Base-by-base conservation (phyloP, 1,140 invertebrate genomes). In the Drosophila tristis region DNA sequence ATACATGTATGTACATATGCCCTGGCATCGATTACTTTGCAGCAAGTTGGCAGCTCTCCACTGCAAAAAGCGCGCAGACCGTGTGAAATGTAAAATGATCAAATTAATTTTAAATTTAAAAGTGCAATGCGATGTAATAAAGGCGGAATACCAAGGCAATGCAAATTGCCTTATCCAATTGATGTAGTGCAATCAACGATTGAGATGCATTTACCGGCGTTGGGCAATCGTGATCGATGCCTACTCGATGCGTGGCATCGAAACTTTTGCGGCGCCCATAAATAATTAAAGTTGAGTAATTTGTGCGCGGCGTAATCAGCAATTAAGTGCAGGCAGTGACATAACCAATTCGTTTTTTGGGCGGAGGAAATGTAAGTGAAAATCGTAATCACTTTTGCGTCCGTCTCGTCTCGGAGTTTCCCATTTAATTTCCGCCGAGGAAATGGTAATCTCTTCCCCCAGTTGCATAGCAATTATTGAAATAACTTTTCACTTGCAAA, bases 221-320 rank as follows among this genome's bases (percentile, higher is more conserved):
- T 20, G 20, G 20, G 20, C 20, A 20, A 1, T 20, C 20, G 23
- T 25, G 23, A 25, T 25, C 23, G 23, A 25, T 25, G 2, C 2
- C 23, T 25, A 25, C 23, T 25, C 23, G 2, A 4, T 25, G 23
- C 23, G 23, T 25, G 35, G 35, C 4, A 16, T 53, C 29, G 20
- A 7, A 49, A 9, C 20, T 48, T 23, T 23, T 4, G 20, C 20
- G 1, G 45, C 45, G 16, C 35, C 9, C 4, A 39, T 70, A 58
- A 71, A 71, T 71, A 71, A 71, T 71, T 50, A 71, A 71, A 58
- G 35, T 43, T 26, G 15, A 48, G 35, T 35, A 70, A 57, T 57
- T 70, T 57, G 51, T 16, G 25, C 16, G 9, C 25, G 35, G 11
- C 9, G 35, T 57, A 71, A 58, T 70, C 35, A 58, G 53, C 26